Evolutionary conservation across 2,113 vertebrate species (phyloP).

Genomic region (western clawed frog (Xenopus tropicalis)): DNA sequence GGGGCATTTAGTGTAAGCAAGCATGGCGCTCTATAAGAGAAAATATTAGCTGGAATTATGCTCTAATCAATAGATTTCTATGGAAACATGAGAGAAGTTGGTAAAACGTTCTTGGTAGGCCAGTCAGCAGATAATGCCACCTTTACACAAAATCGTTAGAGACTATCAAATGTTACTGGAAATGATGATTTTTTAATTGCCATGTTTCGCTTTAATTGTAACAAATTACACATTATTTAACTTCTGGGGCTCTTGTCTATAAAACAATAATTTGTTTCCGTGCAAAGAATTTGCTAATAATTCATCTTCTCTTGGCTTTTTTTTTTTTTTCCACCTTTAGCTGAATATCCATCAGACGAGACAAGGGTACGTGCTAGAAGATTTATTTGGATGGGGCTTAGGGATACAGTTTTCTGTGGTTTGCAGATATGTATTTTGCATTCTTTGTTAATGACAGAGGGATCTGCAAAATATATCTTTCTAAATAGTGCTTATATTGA

Average conservation of each 20-base stretch:
- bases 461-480: no score
- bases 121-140: slow-evolving; percentile 44
- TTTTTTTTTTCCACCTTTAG: not conserved
- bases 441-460: no score
- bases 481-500: no score
- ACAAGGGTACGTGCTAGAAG: not conserved
- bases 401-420: no score
- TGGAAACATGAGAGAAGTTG: slow-evolving; percentile 78
- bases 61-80: slow-evolving; percentile 89
- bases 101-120: slow-evolving; percentile 52
- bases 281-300: not conserved
- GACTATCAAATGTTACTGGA: slow-evolving; percentile 15
- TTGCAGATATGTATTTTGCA: no score
- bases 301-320: not conserved
- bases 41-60: slow-evolving; percentile 80
- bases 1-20: slow-evolving; percentile 68
- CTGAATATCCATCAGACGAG: not conserved
- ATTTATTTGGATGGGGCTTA: not conserved
- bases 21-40: slow-evolving; percentile 68
- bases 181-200: slow-evolving; percentile 1
- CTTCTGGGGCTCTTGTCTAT: slow-evolving; percentile 35
- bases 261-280: slow-evolving; percentile 15
- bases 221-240: slow-evolving; percentile 37
- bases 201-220: slow-evolving; percentile 33
- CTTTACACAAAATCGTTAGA: slow-evolving; percentile 54